Conservation (phyloP, 2,113 vertebrate species). For the Crotalus tigris region DNA sequence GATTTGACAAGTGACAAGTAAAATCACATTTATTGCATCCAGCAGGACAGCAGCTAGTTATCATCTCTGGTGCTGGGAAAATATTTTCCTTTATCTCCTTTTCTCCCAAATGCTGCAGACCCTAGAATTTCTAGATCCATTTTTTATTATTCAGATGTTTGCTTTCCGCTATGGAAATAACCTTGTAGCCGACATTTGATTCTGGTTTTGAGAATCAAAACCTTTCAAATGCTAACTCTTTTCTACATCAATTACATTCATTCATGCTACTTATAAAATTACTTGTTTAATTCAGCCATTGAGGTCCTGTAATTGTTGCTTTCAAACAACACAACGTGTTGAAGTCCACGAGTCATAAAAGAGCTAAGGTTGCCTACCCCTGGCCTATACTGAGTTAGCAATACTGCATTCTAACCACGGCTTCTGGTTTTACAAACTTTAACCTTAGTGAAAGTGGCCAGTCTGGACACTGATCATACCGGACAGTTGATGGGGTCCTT, state of each 20-base stretch:
- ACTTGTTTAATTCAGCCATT: background rate
- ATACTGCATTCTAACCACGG: background rate
- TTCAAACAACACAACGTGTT: background rate
- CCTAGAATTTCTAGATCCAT: background rate
- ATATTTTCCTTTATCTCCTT: conserved; percentile 44
- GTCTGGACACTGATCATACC: background rate
- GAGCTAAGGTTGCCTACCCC: no score
- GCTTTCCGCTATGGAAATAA: conserved; percentile 13
- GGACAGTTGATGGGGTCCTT: background rate
- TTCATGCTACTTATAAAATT: background rate
- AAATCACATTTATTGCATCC: conserved; percentile 45
- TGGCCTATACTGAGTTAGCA: background rate
- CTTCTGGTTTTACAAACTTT: background rate
- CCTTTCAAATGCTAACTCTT: background rate
- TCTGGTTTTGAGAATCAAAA: background rate
- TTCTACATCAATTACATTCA: background rate
- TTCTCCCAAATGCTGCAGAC: conserved; percentile 35
- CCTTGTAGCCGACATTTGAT: background rate
- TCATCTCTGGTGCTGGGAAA: conserved; percentile 32
- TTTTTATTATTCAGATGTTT: conserved; percentile 4
- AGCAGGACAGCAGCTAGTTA: conserved; percentile 5
- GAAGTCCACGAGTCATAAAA: no score
- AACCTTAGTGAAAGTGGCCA: background rate
- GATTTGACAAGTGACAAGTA: conserved; percentile 34
- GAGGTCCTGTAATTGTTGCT: background rate